Percentiles rank a stretch among this genome's conserved stretches.
These are phyloP conservation scores for Gastracanthus pulcherrimus DNA, from an alignment of 2,888 invertebrate species.

Conservation along the genomic window DNA sequence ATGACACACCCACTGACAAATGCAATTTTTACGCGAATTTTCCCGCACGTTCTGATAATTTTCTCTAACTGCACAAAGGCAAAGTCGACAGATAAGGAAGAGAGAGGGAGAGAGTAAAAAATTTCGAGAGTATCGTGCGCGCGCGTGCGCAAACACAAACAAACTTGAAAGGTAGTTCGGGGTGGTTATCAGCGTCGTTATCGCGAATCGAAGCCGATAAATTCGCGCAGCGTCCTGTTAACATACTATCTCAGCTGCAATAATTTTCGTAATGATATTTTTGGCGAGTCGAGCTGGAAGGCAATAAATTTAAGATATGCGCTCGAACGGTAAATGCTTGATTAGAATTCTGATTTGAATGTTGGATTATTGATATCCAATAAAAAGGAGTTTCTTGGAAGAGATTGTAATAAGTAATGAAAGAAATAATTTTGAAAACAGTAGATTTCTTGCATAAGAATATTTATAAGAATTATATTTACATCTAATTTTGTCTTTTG, in stretches of 20 bases:
- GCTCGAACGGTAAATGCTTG: neutral
- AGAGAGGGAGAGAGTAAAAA: neutral
- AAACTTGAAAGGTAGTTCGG: neutral
- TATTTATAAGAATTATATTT: too few relatives aligned
- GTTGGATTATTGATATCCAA: neutral
- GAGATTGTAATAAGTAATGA: too few relatives aligned
- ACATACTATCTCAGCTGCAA: neutral
- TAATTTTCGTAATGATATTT: neutral
- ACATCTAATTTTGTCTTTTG: too few relatives aligned
- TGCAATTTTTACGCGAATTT: too few relatives aligned
- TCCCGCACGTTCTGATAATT: too few relatives aligned
- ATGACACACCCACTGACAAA: too few relatives aligned
- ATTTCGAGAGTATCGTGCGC: too few relatives aligned
- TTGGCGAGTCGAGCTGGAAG: neutral
- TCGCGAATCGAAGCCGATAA: neutral
- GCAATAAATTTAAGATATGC: neutral
- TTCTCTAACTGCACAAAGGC: too few relatives aligned
- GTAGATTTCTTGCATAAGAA: too few relatives aligned
- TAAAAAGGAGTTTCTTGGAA: too few relatives aligned
- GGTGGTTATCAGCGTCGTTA: neutral
- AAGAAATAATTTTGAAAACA: too few relatives aligned
- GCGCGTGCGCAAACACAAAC: neutral
- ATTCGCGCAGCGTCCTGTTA: neutral
- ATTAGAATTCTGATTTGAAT: neutral
- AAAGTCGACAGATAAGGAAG: too few relatives aligned